Percentiles rank a stretch among this genome's conserved stretches.
phyloP scores from a whole-genome alignment of 2,797 vertebrate species.

The Cephalopachus bancanus region DNA sequence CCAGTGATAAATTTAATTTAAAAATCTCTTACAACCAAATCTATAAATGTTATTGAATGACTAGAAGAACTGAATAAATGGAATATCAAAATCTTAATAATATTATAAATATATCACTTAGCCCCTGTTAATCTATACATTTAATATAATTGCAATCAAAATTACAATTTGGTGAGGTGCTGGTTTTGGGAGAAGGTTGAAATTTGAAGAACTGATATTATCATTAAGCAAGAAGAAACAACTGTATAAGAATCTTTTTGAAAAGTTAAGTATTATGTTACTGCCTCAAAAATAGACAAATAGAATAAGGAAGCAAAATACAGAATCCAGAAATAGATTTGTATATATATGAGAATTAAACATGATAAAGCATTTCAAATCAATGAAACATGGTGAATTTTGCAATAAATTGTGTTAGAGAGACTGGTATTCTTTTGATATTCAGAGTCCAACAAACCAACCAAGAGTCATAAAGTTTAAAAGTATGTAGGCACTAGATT shows the following conservation, averaged over 20 bases:
- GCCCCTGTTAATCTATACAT: not conserved
- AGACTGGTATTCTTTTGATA: not conserved
- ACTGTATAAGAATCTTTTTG: not conserved
- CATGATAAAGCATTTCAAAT: not conserved
- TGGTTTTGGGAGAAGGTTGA: not conserved
- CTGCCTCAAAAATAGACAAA: not conserved
- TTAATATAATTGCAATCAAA: conserved; percentile 29
- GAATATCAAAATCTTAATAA: conserved; percentile 25
- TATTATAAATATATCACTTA: conserved; percentile 5
- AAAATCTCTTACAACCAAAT: conserved; percentile 12
- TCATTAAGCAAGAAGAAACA: conserved; percentile 9
- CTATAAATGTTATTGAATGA: conserved; percentile 41
- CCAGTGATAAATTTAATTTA: not conserved
- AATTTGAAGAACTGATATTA: not conserved
- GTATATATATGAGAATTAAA: not conserved
- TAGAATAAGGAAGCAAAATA: not conserved
- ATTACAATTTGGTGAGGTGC: not conserved
- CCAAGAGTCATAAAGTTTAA: not conserved
- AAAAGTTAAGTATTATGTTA: conserved; percentile 25
- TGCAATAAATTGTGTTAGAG: not conserved
- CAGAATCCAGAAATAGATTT: not conserved
- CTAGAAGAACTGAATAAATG: conserved; percentile 18
- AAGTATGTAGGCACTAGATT: not conserved
- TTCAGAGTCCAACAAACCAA: not conserved
- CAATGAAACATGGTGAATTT: not conserved